Conservation (phyloP, 2,113 vertebrate species). For the Cygnus buccinator region DNA sequence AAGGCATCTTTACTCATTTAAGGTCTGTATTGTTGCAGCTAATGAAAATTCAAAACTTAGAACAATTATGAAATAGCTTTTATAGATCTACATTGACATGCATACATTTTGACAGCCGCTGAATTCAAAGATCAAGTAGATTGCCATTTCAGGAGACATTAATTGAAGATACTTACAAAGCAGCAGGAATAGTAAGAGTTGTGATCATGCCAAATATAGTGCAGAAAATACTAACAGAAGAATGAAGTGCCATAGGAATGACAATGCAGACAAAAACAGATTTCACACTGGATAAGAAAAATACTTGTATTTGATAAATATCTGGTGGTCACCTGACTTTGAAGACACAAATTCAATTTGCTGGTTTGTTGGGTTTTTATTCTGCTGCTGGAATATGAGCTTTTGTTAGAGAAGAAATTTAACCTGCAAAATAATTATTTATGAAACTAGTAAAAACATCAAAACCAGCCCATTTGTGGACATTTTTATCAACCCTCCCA, state of each 20-base stretch:
- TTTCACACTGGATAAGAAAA: background rate
- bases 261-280: background rate
- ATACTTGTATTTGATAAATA: background rate
- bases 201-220: slow-evolving; percentile 22
- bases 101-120: background rate
- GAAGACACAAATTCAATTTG: background rate
- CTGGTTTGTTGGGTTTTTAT: background rate
- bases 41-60: background rate
- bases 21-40: background rate
- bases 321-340: background rate
- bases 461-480: background rate
- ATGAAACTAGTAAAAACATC: background rate
- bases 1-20: background rate
- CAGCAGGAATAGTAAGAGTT: background rate
- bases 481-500: background rate
- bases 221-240: slow-evolving; percentile 38
- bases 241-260: background rate
- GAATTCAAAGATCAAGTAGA: background rate
- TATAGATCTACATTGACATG: background rate
- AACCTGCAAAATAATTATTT: background rate
- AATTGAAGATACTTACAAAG: background rate
- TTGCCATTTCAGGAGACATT: slow-evolving; percentile 33
- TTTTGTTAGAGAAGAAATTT: background rate
- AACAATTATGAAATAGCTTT: background rate
- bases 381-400: background rate